Evolutionary conservation across 2,113 vertebrate species (phyloP), one percentile per base, ranked within the genome.

Genomic region (Cynocephalus volans): DNA sequence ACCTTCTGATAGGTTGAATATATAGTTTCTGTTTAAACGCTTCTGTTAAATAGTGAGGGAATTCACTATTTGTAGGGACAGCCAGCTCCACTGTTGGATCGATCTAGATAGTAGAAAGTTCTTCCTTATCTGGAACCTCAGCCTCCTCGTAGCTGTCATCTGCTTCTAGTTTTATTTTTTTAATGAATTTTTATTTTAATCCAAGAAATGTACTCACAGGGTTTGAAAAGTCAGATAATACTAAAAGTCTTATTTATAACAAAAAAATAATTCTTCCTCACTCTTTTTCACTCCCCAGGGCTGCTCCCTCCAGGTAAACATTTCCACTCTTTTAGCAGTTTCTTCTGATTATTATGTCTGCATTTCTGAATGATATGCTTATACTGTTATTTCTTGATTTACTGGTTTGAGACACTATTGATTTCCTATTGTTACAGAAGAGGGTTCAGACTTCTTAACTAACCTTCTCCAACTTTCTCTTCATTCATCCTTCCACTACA

Each of bases 131-230:
- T 95, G 60, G 76, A 82, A 73, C 41, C 28, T 60, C 70, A 73
- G 3, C 31, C 21, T 82, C 52, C 31, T 82, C 83, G 13, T 79
- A 92, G 45, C 45, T 94, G 69, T 79, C 28, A 31, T 31, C 67
- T 62, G n/a, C 36, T 76, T 92, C 50, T 90, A 24, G 23, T 81
- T 65, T 90, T 81, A 65, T 50, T 88, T 54, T 88, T 31, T 41
- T 23, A 21, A 67, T 54, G 60, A 82, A 86, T 45, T 96, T 96
- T 94, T 11, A 92, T 80, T 96, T 97, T 70, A 87, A 84, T 60
- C 15, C 21, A 87, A 95, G 76, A 67, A 50, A 69, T 81, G 89
- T 5, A 31, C 17, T 0, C 1, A 24, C 24, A 82, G 60, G 95
- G 54, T 69, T 90, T 72, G 54, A 88, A 88, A 88, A 95, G 28